A percentile compares a stretch with the other conserved stretches of the same genome.
Conservation (phyloP, 2,113 vertebrate genomes). For the Amphilophus citrinellus region DNA sequence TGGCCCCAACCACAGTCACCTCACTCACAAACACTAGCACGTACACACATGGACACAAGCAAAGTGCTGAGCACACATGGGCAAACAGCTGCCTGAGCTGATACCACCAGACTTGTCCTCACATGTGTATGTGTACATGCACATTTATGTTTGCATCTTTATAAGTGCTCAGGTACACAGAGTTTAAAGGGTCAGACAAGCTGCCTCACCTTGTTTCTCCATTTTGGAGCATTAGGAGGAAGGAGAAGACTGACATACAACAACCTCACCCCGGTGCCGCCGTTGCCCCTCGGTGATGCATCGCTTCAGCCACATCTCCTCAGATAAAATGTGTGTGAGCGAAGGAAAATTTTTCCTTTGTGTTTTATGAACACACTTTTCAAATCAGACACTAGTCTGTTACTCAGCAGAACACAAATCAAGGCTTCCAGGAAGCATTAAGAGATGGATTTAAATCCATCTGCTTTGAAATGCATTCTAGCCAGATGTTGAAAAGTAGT, state of each 20-base stretch:
- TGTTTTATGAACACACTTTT: accelerated
- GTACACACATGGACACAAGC: conserved; percentile 60
- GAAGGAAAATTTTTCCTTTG: neutral
- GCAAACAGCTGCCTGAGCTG: conserved; percentile 55
- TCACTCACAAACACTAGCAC: conserved; percentile 55
- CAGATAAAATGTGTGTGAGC: neutral
- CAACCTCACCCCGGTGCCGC: neutral
- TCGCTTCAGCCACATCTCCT: neutral
- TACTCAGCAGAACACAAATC: neutral
- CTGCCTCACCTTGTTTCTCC: neutral
- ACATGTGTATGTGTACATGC: neutral
- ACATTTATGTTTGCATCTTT: conserved; percentile 7
- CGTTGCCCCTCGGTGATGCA: neutral
- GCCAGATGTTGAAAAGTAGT: conserved; percentile 17
- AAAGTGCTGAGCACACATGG: conserved; percentile 55
- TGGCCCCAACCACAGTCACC: conserved; percentile 68
- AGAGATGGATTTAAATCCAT: neutral
- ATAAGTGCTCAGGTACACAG: neutral
- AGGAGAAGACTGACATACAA: neutral
- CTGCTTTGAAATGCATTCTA: conserved; percentile 1
- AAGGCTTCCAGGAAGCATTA: conserved; percentile 5
- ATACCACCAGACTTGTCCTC: conserved; percentile 46
- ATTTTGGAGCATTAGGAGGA: neutral
- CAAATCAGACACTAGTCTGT: neutral
- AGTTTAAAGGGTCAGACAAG: neutral